Base-by-base conservation (phyloP, 2,888 invertebrate species). In the Taphrorychus bicolor region DNA sequence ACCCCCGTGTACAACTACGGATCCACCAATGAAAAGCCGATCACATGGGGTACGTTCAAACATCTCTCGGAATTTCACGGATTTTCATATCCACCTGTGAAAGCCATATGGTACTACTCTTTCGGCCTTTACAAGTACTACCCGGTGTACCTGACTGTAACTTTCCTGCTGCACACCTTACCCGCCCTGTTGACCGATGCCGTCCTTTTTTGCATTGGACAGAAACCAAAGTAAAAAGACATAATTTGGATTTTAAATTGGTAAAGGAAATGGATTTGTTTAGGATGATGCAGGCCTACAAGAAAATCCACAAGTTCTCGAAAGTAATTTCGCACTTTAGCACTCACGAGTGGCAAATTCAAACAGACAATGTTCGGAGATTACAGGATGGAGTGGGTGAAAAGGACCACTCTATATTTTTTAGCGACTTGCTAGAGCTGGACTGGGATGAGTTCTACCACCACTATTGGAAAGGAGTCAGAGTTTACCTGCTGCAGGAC, bases 1-100 rank as follows among this genome's bases (percentile, higher is more conserved):
- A 83, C 87, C 21, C 89, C 92, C 0, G 89, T 97, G 70, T 95
- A 93, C 84, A 94, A 97, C 82, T 94, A 89, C 81, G 94, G 94
- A 7, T 92, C 95, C 0, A 93, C 94, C 0, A 87, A 87, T 2
- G 89, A 93, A 73, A 93, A 94, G 75, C 93, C 94, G 0, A 84
- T 95, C 57, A 91, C 88, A 0, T 97, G 95, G 93, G 89, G 87
- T 0, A 81, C 89, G 16, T 86, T 89, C 67, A 88, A 89, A 67
- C 82, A 84, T 0, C 76, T 85, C 67, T 88, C 88, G 51, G 80
- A 83, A n/a, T 85, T 84, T 66, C 83, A 87, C 70, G 88, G 88
- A 0, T 71, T 82, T 0, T 74, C 82, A 42, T 85, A 84, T 32
- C 91, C 92, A 0, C 85, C 90, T 0, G 82, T 82, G 0, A 86